A percentile compares a stretch with the other conserved stretches of the same genome.
These are phyloP conservation scores for Serranus cabrilla DNA, from an alignment of 2,797 vertebrate genomes.

Conservation along the genomic window DNA sequence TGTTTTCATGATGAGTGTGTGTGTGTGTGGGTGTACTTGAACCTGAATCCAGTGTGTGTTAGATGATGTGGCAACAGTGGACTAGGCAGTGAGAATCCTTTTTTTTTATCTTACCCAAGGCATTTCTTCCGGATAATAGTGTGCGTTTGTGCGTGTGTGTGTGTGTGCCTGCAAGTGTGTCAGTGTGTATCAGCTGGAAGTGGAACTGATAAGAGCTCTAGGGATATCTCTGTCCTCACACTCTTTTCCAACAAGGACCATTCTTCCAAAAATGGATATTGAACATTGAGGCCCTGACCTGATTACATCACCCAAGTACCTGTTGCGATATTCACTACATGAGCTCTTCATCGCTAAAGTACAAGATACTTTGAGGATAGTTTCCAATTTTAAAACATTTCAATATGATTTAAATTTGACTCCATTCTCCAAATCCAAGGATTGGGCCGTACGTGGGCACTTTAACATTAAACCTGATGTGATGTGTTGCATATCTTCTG, in stretches of 20 bases:
- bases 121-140: slow-evolving; percentile 50
- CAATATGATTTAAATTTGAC: neutral
- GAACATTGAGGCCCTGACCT: slow-evolving; percentile 52
- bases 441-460: slow-evolving; percentile 1
- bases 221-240: slow-evolving; percentile 59
- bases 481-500: neutral
- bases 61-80: slow-evolving; percentile 61
- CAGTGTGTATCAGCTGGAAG: slow-evolving; percentile 49
- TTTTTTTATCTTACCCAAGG: slow-evolving; percentile 47
- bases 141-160: slow-evolving; percentile 33
- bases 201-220: slow-evolving; percentile 62
- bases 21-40: slow-evolving; percentile 30
- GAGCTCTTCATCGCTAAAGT: neutral
- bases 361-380: neutral
- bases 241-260: slow-evolving; percentile 52
- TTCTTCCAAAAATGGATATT: slow-evolving; percentile 59
- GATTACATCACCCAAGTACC: slow-evolving; percentile 61
- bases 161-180: slow-evolving; percentile 37
- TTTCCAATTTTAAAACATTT: neutral
- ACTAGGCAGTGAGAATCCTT: slow-evolving; percentile 31
- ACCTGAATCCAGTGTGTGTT: slow-evolving; percentile 36
- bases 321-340: slow-evolving; percentile 26
- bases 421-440: neutral
- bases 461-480: neutral
- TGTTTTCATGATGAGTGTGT: slow-evolving; percentile 26